A percentile compares a stretch with the other conserved stretches of the same genome.
Conservation (phyloP, 2,113 vertebrate species). For the Dipodomys merriami region DNA sequence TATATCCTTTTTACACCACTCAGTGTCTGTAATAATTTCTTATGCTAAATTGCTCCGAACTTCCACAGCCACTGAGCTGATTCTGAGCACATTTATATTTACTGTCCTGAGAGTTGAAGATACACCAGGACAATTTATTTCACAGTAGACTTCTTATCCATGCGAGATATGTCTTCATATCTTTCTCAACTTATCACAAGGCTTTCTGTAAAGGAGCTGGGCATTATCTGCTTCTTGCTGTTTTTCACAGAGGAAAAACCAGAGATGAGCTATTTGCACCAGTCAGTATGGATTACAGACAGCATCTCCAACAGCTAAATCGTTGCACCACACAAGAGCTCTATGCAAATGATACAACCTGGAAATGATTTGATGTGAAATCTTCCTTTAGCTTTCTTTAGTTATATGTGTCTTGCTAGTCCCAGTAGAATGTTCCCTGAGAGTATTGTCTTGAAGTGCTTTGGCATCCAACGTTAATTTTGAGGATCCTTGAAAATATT, state of each 20-base stretch:
- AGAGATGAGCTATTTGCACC: background rate
- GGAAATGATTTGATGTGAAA: conserved; percentile 21
- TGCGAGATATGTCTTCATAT: conserved; percentile 80
- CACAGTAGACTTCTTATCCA: conserved; percentile 73
- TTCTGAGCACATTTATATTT: conserved; percentile 70
- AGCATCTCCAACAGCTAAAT: rapidly evolving
- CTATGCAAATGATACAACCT: background rate
- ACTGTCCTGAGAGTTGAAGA: conserved; percentile 69
- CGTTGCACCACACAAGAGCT: background rate
- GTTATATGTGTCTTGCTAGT: background rate
- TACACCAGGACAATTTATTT: conserved; percentile 74
- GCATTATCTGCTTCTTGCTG: conserved; percentile 57
- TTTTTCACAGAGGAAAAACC: conserved; percentile 52
- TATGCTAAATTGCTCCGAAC: conserved; percentile 64
- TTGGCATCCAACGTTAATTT: background rate
- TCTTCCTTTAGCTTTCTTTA: conserved; percentile 35
- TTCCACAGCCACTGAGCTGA: conserved; percentile 37
- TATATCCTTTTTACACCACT: background rate
- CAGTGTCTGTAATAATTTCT: conserved; percentile 60
- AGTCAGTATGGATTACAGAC: background rate
- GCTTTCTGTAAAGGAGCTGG: conserved; percentile 7
- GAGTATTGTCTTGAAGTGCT: background rate
- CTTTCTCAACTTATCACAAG: conserved; percentile 67
- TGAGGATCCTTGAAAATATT: background rate
- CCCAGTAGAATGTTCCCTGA: conserved; percentile 13